Conservation (phyloP, 2,888 invertebrate genomes). For the Cerceris ruficornis region DNA sequence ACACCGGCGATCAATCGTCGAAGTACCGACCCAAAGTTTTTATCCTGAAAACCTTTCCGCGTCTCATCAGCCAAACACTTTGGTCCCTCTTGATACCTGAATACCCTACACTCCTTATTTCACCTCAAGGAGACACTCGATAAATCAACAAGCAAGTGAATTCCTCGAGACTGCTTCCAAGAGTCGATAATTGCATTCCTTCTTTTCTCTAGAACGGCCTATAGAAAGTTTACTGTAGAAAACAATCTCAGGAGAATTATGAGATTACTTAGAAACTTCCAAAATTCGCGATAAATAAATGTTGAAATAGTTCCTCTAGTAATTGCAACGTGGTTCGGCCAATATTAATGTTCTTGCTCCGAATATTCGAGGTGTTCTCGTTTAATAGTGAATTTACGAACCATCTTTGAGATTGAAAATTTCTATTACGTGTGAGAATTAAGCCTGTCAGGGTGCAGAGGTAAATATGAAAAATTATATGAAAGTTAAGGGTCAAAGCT, state of each 20-base stretch:
- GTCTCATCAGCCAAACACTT: constrained; percentile 52
- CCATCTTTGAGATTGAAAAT: no score
- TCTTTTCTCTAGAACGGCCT: background rate
- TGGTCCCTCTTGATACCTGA: constrained; percentile 54
- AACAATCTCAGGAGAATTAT: background rate
- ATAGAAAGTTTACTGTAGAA: background rate
- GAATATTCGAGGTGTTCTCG: no score
- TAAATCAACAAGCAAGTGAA: constrained; percentile 59
- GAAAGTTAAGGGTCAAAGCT: no score
- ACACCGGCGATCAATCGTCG: constrained; percentile 62
- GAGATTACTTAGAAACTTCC: no score
- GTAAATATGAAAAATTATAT: no score
- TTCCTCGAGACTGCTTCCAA: constrained; percentile 31
- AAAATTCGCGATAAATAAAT: no score
- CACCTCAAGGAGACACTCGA: constrained; percentile 50
- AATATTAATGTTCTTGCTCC: no score
- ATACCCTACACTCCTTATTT: constrained; percentile 38
- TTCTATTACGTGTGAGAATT: no score
- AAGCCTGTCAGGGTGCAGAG: no score
- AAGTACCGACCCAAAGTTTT: constrained; percentile 63
- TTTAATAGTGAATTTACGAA: no score
- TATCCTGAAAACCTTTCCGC: constrained; percentile 47
- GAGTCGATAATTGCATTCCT: constrained; percentile 47
- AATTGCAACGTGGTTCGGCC: no score
- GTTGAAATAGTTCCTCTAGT: no score